phyloP scores from a whole-genome alignment of 1,140 invertebrate species.

The Drosophila serrata region DNA sequence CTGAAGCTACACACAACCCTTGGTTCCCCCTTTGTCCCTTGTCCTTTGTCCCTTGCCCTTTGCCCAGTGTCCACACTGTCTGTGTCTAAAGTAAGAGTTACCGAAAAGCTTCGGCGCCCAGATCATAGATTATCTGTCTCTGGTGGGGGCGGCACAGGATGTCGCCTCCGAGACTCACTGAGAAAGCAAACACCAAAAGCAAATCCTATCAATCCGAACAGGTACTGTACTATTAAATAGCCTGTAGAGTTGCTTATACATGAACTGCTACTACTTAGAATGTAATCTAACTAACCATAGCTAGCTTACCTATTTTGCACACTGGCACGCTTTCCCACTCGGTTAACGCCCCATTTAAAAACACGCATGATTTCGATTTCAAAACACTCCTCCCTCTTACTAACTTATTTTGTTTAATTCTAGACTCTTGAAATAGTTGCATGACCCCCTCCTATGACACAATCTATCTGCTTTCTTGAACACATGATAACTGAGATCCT shows the following conservation, averaged over 20 bases:
- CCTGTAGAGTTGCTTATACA: constrained; percentile 38
- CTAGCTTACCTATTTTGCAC: constrained; percentile 22
- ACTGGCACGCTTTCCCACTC: constrained; percentile 34
- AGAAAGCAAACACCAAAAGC: constrained; percentile 62
- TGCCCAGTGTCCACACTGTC: constrained; percentile 32
- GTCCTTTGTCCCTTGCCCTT: constrained; percentile 8
- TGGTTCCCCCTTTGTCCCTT: background rate
- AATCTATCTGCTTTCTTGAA: background rate
- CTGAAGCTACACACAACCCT: constrained; percentile 17
- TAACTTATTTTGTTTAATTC: constrained; percentile 1
- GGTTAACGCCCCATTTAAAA: background rate
- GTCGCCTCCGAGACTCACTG: constrained; percentile 42
- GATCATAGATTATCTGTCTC: constrained; percentile 27
- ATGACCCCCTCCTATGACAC: constrained; percentile 3
- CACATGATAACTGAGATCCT: background rate
- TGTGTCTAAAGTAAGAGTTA: constrained; percentile 24
- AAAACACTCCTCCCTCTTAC: constrained; percentile 1
- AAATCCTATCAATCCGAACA: constrained; percentile 26
- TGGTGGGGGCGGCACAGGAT: constrained; percentile 1
- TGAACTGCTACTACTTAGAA: constrained; percentile 4
- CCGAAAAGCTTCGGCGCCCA: constrained; percentile 17
- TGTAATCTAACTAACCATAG: constrained; percentile 30
- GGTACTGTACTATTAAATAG: constrained; percentile 49
- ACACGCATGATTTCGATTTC: constrained; percentile 29
- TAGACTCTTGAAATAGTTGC: constrained; percentile 12